These are phyloP conservation scores for Araneus ventricosus DNA, from an alignment of 1,140 invertebrate species.

Conservation along the genomic window DNA sequence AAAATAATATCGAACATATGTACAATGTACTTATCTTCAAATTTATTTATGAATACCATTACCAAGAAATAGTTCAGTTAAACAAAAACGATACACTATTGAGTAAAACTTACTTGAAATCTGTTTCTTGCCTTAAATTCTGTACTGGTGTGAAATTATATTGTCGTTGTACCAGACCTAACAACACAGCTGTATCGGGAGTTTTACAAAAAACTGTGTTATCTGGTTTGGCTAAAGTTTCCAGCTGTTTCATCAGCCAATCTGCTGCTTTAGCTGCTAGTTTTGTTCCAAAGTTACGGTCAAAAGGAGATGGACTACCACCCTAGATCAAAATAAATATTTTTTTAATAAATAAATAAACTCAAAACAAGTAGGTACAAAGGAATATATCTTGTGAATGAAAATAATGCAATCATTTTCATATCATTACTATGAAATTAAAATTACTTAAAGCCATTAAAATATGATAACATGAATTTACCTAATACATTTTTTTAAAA, in stretches of 20 bases:
- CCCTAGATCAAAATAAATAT: conserved; percentile 81
- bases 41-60: too few relatives aligned
- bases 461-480: too few relatives aligned
- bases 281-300: conserved; percentile 98
- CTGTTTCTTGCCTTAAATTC: conserved; percentile 91
- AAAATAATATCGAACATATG: too few relatives aligned
- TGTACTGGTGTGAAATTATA: conserved; percentile 94
- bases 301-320: conserved; percentile 97
- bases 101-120: conserved; percentile 89
- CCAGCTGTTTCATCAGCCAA: conserved; percentile 86
- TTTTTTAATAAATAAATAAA: not conserved
- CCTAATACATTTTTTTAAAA: too few relatives aligned
- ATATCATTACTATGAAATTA: too few relatives aligned
- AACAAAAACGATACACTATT: too few relatives aligned
- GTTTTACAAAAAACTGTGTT: conserved; percentile 72
- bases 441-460: too few relatives aligned
- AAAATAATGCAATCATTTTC: too few relatives aligned
- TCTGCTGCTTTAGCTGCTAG: conserved; percentile 96
- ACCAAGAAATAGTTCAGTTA: too few relatives aligned
- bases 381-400: not conserved
- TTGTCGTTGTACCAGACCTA: conserved; percentile 92
- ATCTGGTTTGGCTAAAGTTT: not conserved
- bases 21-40: too few relatives aligned
- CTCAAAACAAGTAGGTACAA: not conserved
- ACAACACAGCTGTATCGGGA: conserved; percentile 87